phyloP scores from a whole-genome alignment of 2,888 invertebrate species.

The Lochmaea capreae region DNA sequence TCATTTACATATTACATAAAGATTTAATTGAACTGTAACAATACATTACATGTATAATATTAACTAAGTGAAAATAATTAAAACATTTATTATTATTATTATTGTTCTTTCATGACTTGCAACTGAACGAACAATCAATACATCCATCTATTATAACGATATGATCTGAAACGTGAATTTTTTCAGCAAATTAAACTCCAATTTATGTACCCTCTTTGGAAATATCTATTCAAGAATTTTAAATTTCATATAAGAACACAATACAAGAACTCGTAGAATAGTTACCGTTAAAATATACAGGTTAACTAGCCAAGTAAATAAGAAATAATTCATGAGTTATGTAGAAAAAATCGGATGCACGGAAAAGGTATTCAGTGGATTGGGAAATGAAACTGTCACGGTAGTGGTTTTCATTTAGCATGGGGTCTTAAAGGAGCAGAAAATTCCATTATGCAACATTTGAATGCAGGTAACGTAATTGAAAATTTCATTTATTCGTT shows the following conservation, averaged over 20 bases:
- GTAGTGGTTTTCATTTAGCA: constrained; percentile 32
- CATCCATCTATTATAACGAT: background rate
- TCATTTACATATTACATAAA: no score
- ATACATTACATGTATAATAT: no score
- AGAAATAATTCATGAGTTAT: constrained; percentile 40
- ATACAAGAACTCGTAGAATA: background rate
- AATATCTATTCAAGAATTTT: background rate
- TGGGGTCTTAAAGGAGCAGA: constrained; percentile 21
- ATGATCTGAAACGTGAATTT: background rate
- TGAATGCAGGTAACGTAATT: constrained; percentile 25
- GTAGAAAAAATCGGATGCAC: constrained; percentile 32
- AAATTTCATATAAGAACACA: background rate
- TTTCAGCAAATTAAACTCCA: background rate
- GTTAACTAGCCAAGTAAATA: constrained; percentile 12
- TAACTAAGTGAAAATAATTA: no score
- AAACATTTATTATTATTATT: no score
- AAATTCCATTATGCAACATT: constrained; percentile 26
- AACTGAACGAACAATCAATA: background rate
- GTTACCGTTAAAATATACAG: constrained; percentile 1
- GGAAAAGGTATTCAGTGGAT: constrained; percentile 32
- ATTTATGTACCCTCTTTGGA: background rate
- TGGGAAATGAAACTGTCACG: constrained; percentile 35
- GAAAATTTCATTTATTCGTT: constrained; percentile 23
- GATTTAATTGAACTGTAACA: no score
- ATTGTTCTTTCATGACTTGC: background rate